Evolutionary conservation across 2,797 vertebrate species (phyloP), one percentile per base, ranked within the genome.

Genomic region (Eurystomus glaucurus): DNA sequence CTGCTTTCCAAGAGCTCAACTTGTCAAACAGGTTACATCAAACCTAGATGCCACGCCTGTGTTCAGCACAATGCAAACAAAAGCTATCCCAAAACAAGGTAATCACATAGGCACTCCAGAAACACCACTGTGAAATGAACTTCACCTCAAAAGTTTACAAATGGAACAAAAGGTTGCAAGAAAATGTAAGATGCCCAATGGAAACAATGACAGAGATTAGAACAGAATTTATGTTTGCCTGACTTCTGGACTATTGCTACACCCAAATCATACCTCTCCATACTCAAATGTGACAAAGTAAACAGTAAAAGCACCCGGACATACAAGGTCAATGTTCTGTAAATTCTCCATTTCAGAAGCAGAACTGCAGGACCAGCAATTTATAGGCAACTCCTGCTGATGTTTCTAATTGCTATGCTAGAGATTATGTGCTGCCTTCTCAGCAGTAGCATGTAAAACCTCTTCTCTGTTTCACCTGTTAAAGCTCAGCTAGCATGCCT

Each of bases 391-490:
- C 37, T 92, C 85, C 85, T 65, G 86, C 82, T 75, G 69, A 12
- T 66, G 78, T 43, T 93, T 72, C 74, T 82, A 87, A 83, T 70
- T 96, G 77, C 64, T 66, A 3, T 7, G 72, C 62, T 5, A 71
- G 28, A 76, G 45, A 70, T 80, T 55, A 74, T 0, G 13, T 22
- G 74, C 52, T 7, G 65, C 58, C 75, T 82, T 92, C 92, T 60
- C 88, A 96, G 96, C 85, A 92, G 70, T 6, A 68, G 45, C 64
- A 51, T 11, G 21, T 46, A 94, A 82, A 89, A 69, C 72, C 48
- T 82, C 70, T 37, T 60, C 91, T 84, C 35, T 16, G 29, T 82
- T 93, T 93, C 80, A 79, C 70, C 77, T 86, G 85, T 83, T 94
- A 39, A 79, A 87, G 75, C 55, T 93, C 66, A 85, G 50, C 74